Evolutionary conservation across 2,888 invertebrate species (phyloP), one percentile per base, ranked within the genome.

Genomic region (Leptopterna dolabrata): DNA sequence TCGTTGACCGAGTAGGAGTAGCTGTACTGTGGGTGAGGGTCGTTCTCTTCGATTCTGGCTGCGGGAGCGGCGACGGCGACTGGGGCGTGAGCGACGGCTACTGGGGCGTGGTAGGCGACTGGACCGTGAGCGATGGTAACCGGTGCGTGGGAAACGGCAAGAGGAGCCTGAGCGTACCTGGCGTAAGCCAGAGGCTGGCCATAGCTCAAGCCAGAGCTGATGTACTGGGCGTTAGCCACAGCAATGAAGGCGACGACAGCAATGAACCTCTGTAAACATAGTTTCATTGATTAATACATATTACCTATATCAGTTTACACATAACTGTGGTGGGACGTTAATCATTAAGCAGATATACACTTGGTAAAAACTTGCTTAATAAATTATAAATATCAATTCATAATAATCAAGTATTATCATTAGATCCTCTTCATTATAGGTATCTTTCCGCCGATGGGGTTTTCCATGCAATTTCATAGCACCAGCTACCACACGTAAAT

Each of bases 21-120:
- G 89, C 88, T 89, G 90, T 90, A 90, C 87, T 88, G 88, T 43
- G 90, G 90, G 89, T 90, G 90, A 76, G 90, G 90, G 89, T 90
- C 90, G 89, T 90, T 89, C 88, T 90, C 90, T 86, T 89, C 90
- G 47, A 55, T 55, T 14, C 63, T 55, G 51, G 80, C 43, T 30
- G 84, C 71, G 45, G 71, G 81, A 24, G 81, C 86, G 82, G 88
- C 87, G 24, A 88, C 43, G 16, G 89, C 81, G 19, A 81, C 81
- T 36, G 78, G 84, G 14, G 86, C 86, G 63, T 84, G 87, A 36
- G 88, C 87, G 29, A 78, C 78, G 45, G 84, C 84, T 13, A 84
- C 45, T n/a, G 70, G 84, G 24, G 84, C 84, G 43, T 82, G 82
- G 9, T 36, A 30, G 16, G 78, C 78, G 11, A 78, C 78, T 11